Percentiles rank a stretch among this genome's conserved stretches.
Conservation (phyloP, 1,140 invertebrate species). For the Lepeophtheirus salmonis region DNA sequence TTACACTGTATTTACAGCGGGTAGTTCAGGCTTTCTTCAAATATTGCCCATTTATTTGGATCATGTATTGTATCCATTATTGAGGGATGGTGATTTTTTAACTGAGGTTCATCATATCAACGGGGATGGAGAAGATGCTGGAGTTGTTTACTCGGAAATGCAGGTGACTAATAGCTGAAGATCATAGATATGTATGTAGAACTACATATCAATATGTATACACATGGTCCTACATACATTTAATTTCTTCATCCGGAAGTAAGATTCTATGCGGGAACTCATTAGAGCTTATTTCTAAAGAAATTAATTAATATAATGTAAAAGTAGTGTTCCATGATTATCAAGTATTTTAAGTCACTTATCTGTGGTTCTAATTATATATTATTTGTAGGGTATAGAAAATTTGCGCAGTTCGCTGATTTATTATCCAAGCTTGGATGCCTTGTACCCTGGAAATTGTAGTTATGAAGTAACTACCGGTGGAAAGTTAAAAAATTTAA, state of each 20-base stretch:
- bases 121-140: constrained; percentile 63
- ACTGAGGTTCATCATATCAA: constrained; percentile 85
- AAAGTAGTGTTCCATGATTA: neutral
- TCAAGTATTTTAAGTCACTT: neutral
- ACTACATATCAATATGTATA: neutral
- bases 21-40: constrained; percentile 42
- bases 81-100: constrained; percentile 42
- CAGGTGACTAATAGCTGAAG: constrained; percentile 37
- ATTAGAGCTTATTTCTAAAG: neutral
- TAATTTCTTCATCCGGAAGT: neutral
- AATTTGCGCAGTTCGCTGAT: constrained; percentile 49
- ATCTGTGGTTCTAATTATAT: neutral
- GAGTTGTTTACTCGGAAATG: constrained; percentile 86
- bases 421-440: constrained; percentile 39
- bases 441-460: constrained; percentile 54
- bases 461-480: constrained; percentile 68
- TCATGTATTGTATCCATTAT: constrained; percentile 61
- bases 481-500: constrained; percentile 60
- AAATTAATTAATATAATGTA: neutral
- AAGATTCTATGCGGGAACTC: neutral
- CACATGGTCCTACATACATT: neutral
- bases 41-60: constrained; percentile 71
- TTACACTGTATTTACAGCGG: constrained; percentile 69
- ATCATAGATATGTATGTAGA: neutral
- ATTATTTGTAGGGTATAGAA: constrained; percentile 30